phyloP scores from a whole-genome alignment of 2,888 invertebrate species.

The Patella depressa region DNA sequence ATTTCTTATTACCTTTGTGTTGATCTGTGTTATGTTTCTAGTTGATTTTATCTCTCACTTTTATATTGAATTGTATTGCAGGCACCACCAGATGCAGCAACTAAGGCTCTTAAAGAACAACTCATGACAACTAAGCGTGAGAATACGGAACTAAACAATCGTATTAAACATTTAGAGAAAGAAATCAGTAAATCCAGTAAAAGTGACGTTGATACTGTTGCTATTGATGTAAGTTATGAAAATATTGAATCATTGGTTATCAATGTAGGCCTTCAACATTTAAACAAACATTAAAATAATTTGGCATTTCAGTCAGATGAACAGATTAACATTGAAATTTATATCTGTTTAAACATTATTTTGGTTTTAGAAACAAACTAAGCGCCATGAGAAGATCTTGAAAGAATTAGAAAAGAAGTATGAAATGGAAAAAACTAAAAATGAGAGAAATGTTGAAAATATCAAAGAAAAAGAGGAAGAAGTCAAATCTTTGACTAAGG shows the following conservation, averaged over 20 bases:
- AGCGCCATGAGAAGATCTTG: slow-evolving; percentile 61
- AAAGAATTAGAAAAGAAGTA: slow-evolving; percentile 61
- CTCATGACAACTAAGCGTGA: slow-evolving; percentile 55
- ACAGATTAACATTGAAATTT: not conserved
- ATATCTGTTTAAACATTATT: not conserved
- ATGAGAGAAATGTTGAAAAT: slow-evolving; percentile 49
- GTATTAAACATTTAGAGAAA: slow-evolving; percentile 59
- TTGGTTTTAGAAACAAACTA: slow-evolving; percentile 35
- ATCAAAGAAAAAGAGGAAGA: slow-evolving; percentile 59
- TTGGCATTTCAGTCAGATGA: too few species aligned
- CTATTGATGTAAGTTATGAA: slow-evolving; percentile 44
- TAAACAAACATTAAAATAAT: too few species aligned
- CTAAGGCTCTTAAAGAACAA: slow-evolving; percentile 44
- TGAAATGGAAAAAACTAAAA: slow-evolving; percentile 54
- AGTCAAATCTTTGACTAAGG: slow-evolving; percentile 52
- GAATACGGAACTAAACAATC: slow-evolving; percentile 54
- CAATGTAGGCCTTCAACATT: too few species aligned
- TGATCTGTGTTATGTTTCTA: not conserved
- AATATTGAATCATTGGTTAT: not conserved
- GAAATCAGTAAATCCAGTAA: slow-evolving; percentile 48
- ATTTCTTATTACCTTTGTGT: not conserved
- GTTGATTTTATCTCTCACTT: not conserved
- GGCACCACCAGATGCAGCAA: slow-evolving; percentile 34
- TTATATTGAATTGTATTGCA: slow-evolving; percentile 5
- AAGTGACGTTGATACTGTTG: slow-evolving; percentile 39